Conservation (phyloP, 2,797 vertebrate species). For the Leptodactylus fallax region DNA sequence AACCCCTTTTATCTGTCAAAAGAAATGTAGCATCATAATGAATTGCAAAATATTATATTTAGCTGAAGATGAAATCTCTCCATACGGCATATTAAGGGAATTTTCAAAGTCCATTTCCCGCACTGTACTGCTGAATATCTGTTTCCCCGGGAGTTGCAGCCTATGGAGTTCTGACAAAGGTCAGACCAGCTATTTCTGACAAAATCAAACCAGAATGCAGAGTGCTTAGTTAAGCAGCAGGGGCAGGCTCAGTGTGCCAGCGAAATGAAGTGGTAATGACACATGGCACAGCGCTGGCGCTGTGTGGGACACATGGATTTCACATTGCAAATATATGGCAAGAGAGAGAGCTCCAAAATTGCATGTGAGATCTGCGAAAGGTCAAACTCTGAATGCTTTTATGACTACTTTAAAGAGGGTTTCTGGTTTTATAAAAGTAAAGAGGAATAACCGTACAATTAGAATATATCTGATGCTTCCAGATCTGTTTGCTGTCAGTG, state of each 20-base stretch:
- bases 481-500: neutral
- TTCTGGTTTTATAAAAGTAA: neutral
- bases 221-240: conserved; percentile 41
- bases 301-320: conserved; percentile 1
- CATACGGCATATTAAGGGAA: neutral
- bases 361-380: neutral
- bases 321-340: neutral
- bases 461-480: neutral
- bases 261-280: conserved; percentile 20
- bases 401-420: neutral
- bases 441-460: no score
- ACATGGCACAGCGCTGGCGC: neutral
- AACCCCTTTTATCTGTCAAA: no score
- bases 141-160: neutral
- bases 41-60: no score
- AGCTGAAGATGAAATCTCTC: neutral
- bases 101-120: neutral
- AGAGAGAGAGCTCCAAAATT: neutral
- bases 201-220: conserved; percentile 14
- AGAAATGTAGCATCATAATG: no score
- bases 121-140: neutral
- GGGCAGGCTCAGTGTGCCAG: conserved; percentile 15
- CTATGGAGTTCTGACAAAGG: conserved; percentile 20
- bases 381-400: neutral
- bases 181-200: conserved; percentile 4